Percentiles rank a stretch among this genome's conserved stretches.
These are phyloP conservation scores for Probaryconus sp. DNA, from an alignment of 1,140 invertebrate species.

Conservation along the genomic window DNA sequence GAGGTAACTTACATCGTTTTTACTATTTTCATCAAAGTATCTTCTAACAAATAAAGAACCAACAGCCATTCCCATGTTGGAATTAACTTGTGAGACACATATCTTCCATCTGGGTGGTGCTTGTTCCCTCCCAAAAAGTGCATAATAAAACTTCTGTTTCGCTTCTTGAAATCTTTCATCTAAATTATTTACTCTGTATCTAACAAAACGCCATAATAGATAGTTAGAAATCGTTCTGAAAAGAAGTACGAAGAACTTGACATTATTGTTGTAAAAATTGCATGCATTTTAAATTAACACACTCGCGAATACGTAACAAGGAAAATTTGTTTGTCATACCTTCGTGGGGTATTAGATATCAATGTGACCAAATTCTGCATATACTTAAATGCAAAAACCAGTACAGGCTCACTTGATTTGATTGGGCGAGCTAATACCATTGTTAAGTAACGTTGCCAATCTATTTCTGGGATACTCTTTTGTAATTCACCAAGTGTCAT, in stretches of 20 bases:
- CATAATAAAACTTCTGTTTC: slow-evolving; percentile 83
- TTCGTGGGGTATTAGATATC: slow-evolving; percentile 73
- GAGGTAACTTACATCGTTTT: slow-evolving; percentile 84
- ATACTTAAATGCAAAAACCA: slow-evolving; percentile 86
- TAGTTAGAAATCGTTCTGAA: slow-evolving; percentile 84
- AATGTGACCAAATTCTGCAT: slow-evolving; percentile 78
- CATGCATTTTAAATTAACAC: too few relatives aligned
- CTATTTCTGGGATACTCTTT: slow-evolving; percentile 84
- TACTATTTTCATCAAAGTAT: slow-evolving; percentile 91
- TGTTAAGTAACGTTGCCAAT: slow-evolving; percentile 87
- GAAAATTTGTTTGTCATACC: slow-evolving; percentile 54
- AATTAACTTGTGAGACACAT: slow-evolving; percentile 90
- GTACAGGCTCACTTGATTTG: slow-evolving; percentile 82
- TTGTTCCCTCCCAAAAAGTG: slow-evolving; percentile 86
- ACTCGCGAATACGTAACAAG: too few relatives aligned
- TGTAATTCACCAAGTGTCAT: slow-evolving; percentile 86
- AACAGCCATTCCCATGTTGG: slow-evolving; percentile 89
- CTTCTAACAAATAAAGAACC: slow-evolving; percentile 91
- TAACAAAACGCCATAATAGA: slow-evolving; percentile 91
- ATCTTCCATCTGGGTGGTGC: slow-evolving; percentile 88
- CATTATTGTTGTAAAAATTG: too few relatives aligned
- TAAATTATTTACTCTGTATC: slow-evolving; percentile 90
- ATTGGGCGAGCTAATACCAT: slow-evolving; percentile 82
- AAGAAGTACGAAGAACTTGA: too few relatives aligned
- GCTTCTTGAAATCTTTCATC: slow-evolving; percentile 85